Conservation (phyloP, 2,797 vertebrate species). For the Sternarchorhynchus goeldii region DNA sequence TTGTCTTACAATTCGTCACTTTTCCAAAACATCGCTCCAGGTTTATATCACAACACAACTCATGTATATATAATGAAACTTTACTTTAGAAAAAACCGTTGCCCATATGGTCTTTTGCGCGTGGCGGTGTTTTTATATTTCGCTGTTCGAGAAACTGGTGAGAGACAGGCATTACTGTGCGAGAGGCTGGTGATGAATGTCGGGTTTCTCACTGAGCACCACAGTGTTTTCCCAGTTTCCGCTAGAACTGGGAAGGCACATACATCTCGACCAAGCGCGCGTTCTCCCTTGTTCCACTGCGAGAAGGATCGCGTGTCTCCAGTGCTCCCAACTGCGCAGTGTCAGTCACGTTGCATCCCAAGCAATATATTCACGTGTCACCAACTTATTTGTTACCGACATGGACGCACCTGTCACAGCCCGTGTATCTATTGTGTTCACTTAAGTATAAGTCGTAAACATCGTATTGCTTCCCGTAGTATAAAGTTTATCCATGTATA, state of each 20-base stretch:
- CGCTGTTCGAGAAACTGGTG: not conserved
- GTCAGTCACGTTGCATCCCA: not conserved
- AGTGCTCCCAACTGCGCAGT: not conserved
- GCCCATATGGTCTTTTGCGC: conserved; percentile 38
- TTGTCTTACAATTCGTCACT: no score
- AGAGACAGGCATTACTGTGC: not conserved
- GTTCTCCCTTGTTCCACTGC: not conserved
- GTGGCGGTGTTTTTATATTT: conserved; percentile 33
- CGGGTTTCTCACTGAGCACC: not conserved
- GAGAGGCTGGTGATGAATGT: not conserved
- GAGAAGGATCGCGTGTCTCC: not conserved
- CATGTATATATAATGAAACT: no score
- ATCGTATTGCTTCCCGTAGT: no score
- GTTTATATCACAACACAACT: no score
- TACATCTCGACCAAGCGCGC: not conserved
- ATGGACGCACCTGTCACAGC: no score
- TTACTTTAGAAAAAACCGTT: not conserved
- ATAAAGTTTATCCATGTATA: no score
- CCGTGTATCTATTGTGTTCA: no score
- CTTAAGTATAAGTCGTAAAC: no score
- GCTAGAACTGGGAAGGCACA: conserved; percentile 20
- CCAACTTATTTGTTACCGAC: no score
- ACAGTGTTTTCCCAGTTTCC: conserved; percentile 18
- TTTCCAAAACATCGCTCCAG: no score
- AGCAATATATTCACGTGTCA: no score